A percentile compares a stretch with the other conserved stretches of the same genome.
Conservation (phyloP, 2,113 vertebrate genomes). For the Notiomystis cincta region DNA sequence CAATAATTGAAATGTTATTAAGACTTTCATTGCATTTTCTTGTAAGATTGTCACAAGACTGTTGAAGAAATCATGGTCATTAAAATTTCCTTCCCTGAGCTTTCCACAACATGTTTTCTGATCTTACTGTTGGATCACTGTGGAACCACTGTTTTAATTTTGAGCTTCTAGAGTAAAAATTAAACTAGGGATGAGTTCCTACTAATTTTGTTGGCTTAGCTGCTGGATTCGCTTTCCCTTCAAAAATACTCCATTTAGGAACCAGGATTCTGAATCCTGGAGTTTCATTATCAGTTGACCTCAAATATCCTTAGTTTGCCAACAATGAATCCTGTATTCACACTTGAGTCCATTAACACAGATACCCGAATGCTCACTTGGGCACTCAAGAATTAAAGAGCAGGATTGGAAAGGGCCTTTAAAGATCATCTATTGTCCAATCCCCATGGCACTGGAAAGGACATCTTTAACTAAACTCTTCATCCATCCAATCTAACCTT, state of each 20-base stretch:
- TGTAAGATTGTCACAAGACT: neutral
- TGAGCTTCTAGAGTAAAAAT: neutral
- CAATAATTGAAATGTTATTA: neutral
- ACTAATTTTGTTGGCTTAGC: neutral
- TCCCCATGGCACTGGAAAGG: neutral
- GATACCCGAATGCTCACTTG: neutral
- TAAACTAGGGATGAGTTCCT: neutral
- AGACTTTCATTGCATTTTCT: neutral
- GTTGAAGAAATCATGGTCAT: neutral
- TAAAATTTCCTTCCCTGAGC: neutral
- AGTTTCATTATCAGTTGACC: neutral
- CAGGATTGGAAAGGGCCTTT: neutral
- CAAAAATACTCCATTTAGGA: neutral
- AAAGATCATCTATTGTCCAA: neutral
- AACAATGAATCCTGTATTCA: neutral
- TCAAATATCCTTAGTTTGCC: neutral
- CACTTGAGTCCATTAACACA: neutral
- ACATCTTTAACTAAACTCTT: neutral
- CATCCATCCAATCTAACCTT: neutral
- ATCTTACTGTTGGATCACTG: neutral
- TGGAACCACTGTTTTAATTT: neutral
- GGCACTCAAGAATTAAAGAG: neutral
- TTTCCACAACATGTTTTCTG: neutral
- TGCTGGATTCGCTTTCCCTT: neutral
- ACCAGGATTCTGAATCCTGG: neutral